Percentiles rank a stretch among this genome's conserved stretches.
These are phyloP conservation scores for Achatina immaculata DNA, from an alignment of 1,140 invertebrate species.

Conservation along the genomic window DNA sequence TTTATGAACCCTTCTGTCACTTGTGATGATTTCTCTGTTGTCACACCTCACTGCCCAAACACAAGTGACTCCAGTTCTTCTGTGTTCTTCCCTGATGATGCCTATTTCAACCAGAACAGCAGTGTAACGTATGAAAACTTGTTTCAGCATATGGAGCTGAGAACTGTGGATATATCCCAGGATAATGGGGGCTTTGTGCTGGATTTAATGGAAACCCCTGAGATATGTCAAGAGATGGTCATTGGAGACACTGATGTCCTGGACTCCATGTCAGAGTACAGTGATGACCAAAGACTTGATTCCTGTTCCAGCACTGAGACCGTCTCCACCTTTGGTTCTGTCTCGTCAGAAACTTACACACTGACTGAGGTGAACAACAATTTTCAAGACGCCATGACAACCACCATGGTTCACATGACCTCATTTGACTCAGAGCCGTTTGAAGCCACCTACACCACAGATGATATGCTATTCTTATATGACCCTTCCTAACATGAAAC, in stretches of 20 bases:
- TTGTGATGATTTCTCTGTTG: background rate
- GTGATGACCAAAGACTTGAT: background rate
- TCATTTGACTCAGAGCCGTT: background rate
- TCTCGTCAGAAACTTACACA: background rate
- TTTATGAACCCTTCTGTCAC: background rate
- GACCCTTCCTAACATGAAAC: background rate
- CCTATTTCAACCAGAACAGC: background rate
- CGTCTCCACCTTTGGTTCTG: background rate
- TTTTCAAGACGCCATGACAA: background rate
- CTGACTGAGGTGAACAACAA: background rate
- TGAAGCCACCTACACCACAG: background rate
- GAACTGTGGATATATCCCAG: background rate
- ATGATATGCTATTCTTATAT: background rate
- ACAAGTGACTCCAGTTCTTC: background rate
- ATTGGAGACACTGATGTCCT: background rate
- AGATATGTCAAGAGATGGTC: conserved; percentile 15
- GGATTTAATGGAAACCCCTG: background rate
- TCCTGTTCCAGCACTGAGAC: background rate
- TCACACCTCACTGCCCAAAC: background rate
- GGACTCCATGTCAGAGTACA: background rate
- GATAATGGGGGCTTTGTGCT: no score
- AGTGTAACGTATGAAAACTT: background rate
- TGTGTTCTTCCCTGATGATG: background rate
- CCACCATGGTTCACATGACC: background rate
- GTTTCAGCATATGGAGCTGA: background rate